Percentiles rank a stretch among this genome's conserved stretches.
Evolutionary conservation across 2,797 vertebrate species (phyloP).

Genomic region (Pipistrellus pipistrellus): DNA sequence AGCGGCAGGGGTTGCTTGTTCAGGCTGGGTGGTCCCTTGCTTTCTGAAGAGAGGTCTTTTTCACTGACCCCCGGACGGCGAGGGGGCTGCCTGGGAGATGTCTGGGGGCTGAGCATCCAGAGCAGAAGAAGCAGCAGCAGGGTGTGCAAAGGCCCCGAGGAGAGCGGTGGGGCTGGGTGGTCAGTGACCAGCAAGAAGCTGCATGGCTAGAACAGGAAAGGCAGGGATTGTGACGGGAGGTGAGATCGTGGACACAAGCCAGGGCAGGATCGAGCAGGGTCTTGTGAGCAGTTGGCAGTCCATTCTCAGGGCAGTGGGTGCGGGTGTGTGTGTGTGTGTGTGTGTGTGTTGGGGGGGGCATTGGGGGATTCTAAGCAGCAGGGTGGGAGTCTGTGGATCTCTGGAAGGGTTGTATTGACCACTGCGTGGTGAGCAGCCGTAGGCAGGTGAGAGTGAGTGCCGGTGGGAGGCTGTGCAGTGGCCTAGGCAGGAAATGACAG

Average conservation of each 20-base stretch:
- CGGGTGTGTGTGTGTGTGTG: too few species aligned
- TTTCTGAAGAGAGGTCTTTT: not conserved
- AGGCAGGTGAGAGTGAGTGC: not conserved
- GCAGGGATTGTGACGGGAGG: too few species aligned
- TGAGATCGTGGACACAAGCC: fast-evolving
- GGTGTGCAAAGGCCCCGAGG: not conserved
- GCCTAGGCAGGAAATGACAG: not conserved
- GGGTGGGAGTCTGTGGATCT: not conserved
- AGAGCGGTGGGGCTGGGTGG: not conserved
- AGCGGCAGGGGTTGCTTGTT: not conserved
- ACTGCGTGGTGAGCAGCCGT: not conserved
- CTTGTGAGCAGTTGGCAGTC: not conserved
- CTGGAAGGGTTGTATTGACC: not conserved
- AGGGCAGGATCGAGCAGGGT: not conserved
- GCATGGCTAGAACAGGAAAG: not conserved
- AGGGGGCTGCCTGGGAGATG: not conserved
- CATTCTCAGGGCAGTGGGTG: not conserved
- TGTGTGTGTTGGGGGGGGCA: not conserved
- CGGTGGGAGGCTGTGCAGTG: fast-evolving
- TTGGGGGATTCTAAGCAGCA: not conserved
- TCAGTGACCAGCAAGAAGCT: not conserved
- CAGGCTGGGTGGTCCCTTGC: not conserved
- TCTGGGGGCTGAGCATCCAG: not conserved
- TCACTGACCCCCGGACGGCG: not conserved
- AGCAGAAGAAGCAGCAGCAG: not conserved